Percentiles rank a stretch among this genome's conserved stretches.
Conservation (phyloP, 2,797 vertebrate species). For the Myioborus melanocephalus region DNA sequence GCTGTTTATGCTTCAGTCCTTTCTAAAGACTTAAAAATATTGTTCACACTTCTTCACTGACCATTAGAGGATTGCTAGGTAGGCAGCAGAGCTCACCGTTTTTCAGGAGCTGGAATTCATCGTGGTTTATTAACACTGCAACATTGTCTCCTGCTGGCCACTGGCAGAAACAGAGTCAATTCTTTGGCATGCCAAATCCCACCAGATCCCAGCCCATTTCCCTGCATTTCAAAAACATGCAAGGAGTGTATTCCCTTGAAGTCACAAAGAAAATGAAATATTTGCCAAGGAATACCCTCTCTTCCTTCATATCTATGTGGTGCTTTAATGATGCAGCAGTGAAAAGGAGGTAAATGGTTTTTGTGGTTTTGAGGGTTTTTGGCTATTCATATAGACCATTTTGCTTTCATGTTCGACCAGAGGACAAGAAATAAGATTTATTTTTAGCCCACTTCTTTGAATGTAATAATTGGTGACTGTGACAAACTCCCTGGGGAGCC, state of each 20-base stretch:
- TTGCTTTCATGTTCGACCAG: neutral
- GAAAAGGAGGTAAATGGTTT: neutral
- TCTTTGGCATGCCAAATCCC: neutral
- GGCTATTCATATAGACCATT: neutral
- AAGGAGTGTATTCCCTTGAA: neutral
- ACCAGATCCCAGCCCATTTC: neutral
- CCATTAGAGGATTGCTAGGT: neutral
- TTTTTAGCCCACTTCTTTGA: neutral
- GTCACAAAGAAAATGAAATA: neutral
- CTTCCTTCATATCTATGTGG: neutral
- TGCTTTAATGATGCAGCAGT: neutral
- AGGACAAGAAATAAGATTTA: neutral
- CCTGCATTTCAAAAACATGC: neutral
- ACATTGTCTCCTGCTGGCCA: conserved; percentile 1
- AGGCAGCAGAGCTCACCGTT: neutral
- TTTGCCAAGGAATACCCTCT: neutral
- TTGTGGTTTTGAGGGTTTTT: neutral
- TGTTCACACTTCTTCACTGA: neutral
- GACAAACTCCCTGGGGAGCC: neutral
- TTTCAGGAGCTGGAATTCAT: neutral
- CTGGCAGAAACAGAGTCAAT: neutral
- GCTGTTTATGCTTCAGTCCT: neutral
- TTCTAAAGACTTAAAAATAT: neutral
- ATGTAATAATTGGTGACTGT: neutral
- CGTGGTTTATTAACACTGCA: neutral